These are phyloP conservation scores for Hetaerina titia DNA, from an alignment of 2,888 invertebrate genomes.

Conservation along the genomic window DNA sequence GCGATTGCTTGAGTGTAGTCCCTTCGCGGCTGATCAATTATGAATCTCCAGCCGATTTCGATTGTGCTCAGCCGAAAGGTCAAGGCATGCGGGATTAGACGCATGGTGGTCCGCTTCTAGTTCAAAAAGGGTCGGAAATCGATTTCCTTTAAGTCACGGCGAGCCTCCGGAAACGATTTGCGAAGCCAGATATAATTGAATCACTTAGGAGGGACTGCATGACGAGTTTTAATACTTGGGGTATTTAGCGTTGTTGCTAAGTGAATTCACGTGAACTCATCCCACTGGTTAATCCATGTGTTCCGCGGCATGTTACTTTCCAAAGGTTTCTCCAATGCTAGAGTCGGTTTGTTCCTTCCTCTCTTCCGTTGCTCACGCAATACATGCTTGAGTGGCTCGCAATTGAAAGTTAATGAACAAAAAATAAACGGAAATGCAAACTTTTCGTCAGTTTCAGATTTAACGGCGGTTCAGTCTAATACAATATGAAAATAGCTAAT, in stretches of 20 bases:
- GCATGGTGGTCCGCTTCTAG: neutral
- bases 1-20: neutral
- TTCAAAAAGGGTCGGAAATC: neutral
- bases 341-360: no score
- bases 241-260: neutral
- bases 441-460: no score
- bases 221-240: neutral
- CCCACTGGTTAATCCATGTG: no score
- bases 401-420: no score
- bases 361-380: no score
- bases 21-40: constrained; percentile 4
- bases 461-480: no score
- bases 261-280: no score
- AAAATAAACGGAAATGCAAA: no score
- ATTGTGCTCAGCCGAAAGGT: neutral
- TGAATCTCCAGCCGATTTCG: constrained; percentile 27
- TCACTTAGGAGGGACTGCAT: neutral
- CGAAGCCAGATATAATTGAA: neutral
- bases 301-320: no score
- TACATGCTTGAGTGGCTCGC: no score
- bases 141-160: neutral
- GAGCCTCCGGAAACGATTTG: neutral
- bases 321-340: no score
- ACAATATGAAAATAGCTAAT: no score
- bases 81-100: neutral